These are phyloP conservation scores for Carapus acus DNA, from an alignment of 2,797 vertebrate species.

Conservation along the genomic window DNA sequence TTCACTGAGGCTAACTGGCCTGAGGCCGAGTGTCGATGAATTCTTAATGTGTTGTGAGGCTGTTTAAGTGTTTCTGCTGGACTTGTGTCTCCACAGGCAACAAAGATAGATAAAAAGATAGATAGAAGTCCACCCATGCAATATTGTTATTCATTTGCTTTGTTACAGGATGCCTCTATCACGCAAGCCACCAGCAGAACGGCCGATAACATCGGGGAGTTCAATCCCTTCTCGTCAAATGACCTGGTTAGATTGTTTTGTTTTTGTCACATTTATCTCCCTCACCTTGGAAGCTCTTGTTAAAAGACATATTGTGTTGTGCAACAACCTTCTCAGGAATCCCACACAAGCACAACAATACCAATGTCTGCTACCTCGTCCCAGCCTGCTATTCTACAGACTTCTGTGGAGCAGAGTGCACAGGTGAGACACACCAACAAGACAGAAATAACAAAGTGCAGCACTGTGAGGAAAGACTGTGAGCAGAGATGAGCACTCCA, in stretches of 20 bases:
- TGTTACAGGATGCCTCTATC: conserved; percentile 71
- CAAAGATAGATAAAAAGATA: not conserved
- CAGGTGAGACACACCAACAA: conserved; percentile 75
- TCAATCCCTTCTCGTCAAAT: conserved; percentile 67
- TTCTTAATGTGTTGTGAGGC: conserved; percentile 26
- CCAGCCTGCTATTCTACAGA: conserved; percentile 87
- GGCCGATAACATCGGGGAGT: conserved; percentile 48
- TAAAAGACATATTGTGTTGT: not conserved
- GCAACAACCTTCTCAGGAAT: conserved; percentile 36
- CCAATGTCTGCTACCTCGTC: conserved; percentile 73
- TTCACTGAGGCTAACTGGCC: conserved; percentile 2
- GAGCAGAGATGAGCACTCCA: not conserved
- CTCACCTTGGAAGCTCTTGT: not conserved
- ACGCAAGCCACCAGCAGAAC: conserved; percentile 57
- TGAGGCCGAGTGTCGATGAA: conserved; percentile 14
- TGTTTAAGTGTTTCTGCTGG: conserved; percentile 5
- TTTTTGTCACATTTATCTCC: not conserved
- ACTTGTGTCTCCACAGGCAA: not conserved
- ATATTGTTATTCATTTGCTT: not conserved
- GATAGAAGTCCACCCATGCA: not conserved
- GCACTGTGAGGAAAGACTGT: too few relatives aligned
- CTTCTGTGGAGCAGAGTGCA: conserved; percentile 82
- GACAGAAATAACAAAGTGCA: too few relatives aligned
- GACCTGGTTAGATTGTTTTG: conserved; percentile 47
- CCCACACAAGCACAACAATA: conserved; percentile 71